phyloP scores from a whole-genome alignment of 1,140 invertebrate genomes.

The honey bee (Apis mellifera) region Amel_HAv3.1 CM009936.2:526501-527000 shows the following conservation, averaged over 20 bases:
- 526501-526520: no score
- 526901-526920: not conserved
- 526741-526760: not conserved
- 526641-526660: no score
- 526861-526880: not conserved
- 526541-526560: no score
- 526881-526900: not conserved
- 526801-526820: not conserved
- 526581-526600: no score
- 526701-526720: no score
- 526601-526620: no score
- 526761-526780: not conserved
- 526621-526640: no score
- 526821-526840: not conserved
- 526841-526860: not conserved
- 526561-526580: no score
- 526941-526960: not conserved
- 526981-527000: not conserved
- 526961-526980: not conserved
- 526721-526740: no score
- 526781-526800: not conserved
- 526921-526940: slow-evolving; percentile 9
- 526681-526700: no score
- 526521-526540: no score
- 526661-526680: no score